Base-by-base conservation (phyloP, 2,888 invertebrate genomes). In the Boloria euphrosyne region DNA sequence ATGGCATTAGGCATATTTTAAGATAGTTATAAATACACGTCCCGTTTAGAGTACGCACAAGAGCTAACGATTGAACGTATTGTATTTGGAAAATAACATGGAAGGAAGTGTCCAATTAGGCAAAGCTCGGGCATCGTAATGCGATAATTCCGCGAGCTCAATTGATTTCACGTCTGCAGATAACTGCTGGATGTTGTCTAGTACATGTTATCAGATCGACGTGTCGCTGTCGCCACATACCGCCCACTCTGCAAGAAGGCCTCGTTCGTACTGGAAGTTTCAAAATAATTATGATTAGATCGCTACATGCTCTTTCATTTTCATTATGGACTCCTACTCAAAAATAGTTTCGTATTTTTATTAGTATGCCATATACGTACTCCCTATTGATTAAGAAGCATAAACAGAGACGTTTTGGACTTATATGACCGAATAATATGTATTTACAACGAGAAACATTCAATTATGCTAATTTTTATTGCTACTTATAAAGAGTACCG, bases 401-500 rank as follows among this genome's bases (percentile, higher is more conserved):
- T 85, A 86, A 84, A 86, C 80, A 83, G 83, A 80, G 80, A 77
- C 81, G 70, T 83, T 79, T 77, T 78, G 76, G 78, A 78, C 78
- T 81, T 84, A 83, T 85, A 84, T 78, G 82, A 79, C 79, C 81
- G 80, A 85, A 85, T 85, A 79, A 86, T 85, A 79, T 82, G 84
- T 86, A 80, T 86, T 85, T 82, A 86, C 82, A 82, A 82, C 80
- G 62, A 75, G 80, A 83, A 82, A 84, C 85, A 84, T 86, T 85
- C 86, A 87, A 87, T 90, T 91, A 92, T 92, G 91, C 84, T 78
- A 90, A 92, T 91, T 83, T 86, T 86, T 86, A 90, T 84, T 69
- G 78, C 85, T 82, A 80, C 85, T 88, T 87, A 88, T 84, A 80
- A 82, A 81, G 80, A 77, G 80, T 82, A 83, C 82, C 75, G 80